Percentiles rank a stretch among this genome's conserved stretches.
Conservation (phyloP, 2,797 vertebrate species). For the Lagothrix lagotricha region DNA sequence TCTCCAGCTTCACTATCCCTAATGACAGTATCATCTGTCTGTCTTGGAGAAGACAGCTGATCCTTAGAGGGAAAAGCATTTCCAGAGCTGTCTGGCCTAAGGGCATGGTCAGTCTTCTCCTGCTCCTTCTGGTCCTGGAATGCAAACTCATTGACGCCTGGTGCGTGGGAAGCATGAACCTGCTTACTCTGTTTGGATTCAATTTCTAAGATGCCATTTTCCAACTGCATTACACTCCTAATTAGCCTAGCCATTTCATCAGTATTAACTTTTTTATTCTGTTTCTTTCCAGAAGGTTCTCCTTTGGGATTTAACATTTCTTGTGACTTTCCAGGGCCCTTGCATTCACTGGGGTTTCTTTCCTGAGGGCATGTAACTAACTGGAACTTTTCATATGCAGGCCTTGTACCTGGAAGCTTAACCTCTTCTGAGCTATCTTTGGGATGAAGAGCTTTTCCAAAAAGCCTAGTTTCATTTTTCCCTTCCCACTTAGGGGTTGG, state of each 20-base stretch:
- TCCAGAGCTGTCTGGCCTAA: slow-evolving; percentile 59
- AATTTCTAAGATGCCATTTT: slow-evolving; percentile 78
- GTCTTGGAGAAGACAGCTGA: slow-evolving; percentile 20
- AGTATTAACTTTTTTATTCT: slow-evolving; percentile 46
- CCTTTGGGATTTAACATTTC: slow-evolving; percentile 43
- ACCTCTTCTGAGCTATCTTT: slow-evolving; percentile 30
- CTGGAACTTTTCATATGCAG: not conserved
- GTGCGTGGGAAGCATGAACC: slow-evolving; percentile 32
- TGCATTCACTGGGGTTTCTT: not conserved
- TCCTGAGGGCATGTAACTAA: slow-evolving; percentile 63
- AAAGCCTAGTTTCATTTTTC: slow-evolving; percentile 51
- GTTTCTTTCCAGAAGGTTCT: slow-evolving; percentile 32
- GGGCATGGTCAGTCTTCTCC: slow-evolving; percentile 51
- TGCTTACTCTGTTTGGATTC: slow-evolving; percentile 73
- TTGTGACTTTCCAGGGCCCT: slow-evolving; percentile 52
- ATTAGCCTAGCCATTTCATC: slow-evolving; percentile 75
- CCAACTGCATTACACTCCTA: slow-evolving; percentile 68
- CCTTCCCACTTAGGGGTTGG: slow-evolving; percentile 27
- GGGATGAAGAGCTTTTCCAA: slow-evolving; percentile 18
- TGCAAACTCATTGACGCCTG: slow-evolving; percentile 21
- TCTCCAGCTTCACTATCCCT: not conserved
- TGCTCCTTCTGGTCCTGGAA: slow-evolving; percentile 44
- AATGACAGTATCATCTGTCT: not conserved
- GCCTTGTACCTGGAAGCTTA: slow-evolving; percentile 22
- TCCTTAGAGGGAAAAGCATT: not conserved